Percentiles rank a stretch among this genome's conserved stretches.
These are phyloP conservation scores for Tetropium fuscum DNA, from an alignment of 2,888 invertebrate species.

Conservation along the genomic window DNA sequence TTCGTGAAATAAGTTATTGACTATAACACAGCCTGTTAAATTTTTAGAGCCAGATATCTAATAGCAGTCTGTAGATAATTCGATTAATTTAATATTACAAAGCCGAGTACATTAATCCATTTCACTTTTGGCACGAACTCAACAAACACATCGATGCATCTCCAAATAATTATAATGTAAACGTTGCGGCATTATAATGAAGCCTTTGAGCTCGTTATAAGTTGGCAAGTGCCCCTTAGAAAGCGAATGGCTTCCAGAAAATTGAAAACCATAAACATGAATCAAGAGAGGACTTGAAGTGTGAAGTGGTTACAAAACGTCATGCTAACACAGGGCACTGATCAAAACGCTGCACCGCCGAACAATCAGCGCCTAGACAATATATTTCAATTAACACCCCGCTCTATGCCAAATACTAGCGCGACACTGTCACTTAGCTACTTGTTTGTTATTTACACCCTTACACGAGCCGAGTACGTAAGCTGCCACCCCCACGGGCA, in stretches of 20 bases:
- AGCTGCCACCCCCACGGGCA: constrained; percentile 9
- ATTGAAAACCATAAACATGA: constrained; percentile 56
- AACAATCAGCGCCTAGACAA: constrained; percentile 58
- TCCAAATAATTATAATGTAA: constrained; percentile 16
- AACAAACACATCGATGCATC: constrained; percentile 11
- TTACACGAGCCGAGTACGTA: constrained; percentile 18
- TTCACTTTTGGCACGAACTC: constrained; percentile 2
- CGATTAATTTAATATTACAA: background rate
- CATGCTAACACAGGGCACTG: constrained; percentile 32
- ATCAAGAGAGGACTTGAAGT: constrained; percentile 43
- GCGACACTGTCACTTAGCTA: constrained; percentile 62
- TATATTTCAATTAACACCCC: constrained; percentile 65
- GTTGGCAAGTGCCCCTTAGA: constrained; percentile 29
- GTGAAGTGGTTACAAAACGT: constrained; percentile 37
- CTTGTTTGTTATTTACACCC: constrained; percentile 65
- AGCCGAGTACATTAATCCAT: background rate
- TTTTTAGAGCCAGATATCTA: too few relatives aligned
- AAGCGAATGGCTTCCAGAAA: constrained; percentile 42
- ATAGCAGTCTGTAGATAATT: too few relatives aligned
- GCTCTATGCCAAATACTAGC: constrained; percentile 53
- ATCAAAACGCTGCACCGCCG: constrained; percentile 28
- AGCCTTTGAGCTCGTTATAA: constrained; percentile 28
- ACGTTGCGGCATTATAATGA: constrained; percentile 27
- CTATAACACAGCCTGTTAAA: too few relatives aligned
- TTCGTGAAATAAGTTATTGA: too few relatives aligned